phyloP scores from a whole-genome alignment of 1,140 invertebrate genomes.

The Cyrtorhinus lividipennis region DNA sequence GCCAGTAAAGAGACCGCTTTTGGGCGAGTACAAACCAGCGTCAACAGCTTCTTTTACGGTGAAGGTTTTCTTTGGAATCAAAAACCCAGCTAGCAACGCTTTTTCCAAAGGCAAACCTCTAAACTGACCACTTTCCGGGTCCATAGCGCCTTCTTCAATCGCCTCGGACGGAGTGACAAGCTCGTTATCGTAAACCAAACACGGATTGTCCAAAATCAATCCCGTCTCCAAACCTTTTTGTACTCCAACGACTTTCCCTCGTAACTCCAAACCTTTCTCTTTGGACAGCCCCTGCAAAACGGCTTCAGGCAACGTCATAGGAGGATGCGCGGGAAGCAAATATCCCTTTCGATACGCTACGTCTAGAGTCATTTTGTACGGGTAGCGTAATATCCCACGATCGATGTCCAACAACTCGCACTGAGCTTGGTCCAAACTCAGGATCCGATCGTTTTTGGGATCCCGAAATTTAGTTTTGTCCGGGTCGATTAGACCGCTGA shows the following conservation, averaged over 20 bases:
- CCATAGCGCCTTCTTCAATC: conserved; percentile 56
- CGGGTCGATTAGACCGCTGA: conserved; percentile 54
- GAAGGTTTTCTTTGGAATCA: conserved; percentile 36
- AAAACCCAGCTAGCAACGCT: background rate
- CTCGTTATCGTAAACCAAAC: conserved; percentile 46
- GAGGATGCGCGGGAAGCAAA: conserved; percentile 55
- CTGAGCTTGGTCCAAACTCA: conserved; percentile 51
- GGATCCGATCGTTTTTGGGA: conserved; percentile 46
- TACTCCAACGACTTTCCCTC: background rate
- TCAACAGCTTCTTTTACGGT: conserved; percentile 62
- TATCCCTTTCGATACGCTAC: conserved; percentile 63
- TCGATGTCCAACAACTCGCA: conserved; percentile 53
- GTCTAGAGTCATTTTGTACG: conserved; percentile 50
- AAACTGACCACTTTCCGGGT: conserved; percentile 29
- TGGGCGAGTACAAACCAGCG: conserved; percentile 36
- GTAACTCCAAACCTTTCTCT: conserved; percentile 39
- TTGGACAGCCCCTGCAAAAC: conserved; percentile 70
- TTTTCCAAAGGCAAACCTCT: background rate
- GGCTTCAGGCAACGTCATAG: conserved; percentile 70
- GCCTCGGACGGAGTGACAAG: conserved; percentile 64
- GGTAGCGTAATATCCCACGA: conserved; percentile 48
- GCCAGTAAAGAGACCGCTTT: conserved; percentile 1
- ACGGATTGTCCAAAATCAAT: conserved; percentile 32
- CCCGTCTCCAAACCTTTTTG: conserved; percentile 8
- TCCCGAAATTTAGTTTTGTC: conserved; percentile 56